A percentile compares a stretch with the other conserved stretches of the same genome.
Conservation (phyloP, 2,797 vertebrate species). For the Telmatherina bonti region DNA sequence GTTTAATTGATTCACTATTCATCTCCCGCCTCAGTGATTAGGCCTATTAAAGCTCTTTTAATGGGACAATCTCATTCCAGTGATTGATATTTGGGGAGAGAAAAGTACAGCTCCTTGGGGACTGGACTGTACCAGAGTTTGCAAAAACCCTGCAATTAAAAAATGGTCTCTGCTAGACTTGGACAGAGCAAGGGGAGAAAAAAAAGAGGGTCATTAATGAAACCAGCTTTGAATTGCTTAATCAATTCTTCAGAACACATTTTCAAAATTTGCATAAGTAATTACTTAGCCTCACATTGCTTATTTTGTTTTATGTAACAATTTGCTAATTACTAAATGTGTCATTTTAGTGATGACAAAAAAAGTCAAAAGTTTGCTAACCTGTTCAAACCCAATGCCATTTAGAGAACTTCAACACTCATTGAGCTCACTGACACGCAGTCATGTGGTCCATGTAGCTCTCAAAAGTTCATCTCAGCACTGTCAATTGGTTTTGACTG, state of each 20-base stretch:
- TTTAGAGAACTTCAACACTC: not conserved
- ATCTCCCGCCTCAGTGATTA: conserved; percentile 79
- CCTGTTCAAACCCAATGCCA: too few relatives aligned
- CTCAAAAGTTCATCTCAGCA: not conserved
- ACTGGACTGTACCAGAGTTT: conserved; percentile 50
- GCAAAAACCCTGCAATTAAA: conserved; percentile 64
- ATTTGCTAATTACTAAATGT: conserved; percentile 9
- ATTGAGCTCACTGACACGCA: not conserved
- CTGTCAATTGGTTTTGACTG: not conserved
- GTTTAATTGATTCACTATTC: conserved; percentile 78
- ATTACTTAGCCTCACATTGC: conserved; percentile 30
- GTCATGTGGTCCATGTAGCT: not conserved
- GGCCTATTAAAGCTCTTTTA: conserved; percentile 78
- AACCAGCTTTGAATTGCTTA: conserved; percentile 62
- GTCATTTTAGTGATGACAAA: not conserved
- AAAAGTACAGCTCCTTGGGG: conserved; percentile 68
- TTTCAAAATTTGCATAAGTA: conserved; percentile 55
- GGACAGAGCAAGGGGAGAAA: conserved; percentile 20
- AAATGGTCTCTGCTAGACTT: conserved; percentile 54
- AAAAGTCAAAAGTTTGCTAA: too few relatives aligned
- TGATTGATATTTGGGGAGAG: conserved; percentile 80
- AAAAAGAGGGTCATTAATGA: conserved; percentile 38
- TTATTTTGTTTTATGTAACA: conserved; percentile 25
- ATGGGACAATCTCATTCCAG: conserved; percentile 80
- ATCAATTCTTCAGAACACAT: conserved; percentile 55